Evolutionary conservation across 2,888 invertebrate genomes (phyloP).

Genomic region (Sthenelais limicola): DNA sequence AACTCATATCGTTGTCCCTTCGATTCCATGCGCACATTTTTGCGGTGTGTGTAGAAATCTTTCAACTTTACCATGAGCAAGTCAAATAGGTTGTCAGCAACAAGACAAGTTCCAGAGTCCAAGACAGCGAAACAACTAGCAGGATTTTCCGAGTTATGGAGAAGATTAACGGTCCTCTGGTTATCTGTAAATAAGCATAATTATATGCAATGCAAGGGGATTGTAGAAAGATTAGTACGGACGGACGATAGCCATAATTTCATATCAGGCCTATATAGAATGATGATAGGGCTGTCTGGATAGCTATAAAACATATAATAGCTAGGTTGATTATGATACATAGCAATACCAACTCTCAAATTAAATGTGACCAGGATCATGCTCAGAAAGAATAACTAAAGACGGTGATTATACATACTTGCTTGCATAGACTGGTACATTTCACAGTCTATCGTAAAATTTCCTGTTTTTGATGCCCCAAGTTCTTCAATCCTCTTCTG

Average conservation of each 20-base stretch:
- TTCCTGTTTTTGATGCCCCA: constrained; percentile 90
- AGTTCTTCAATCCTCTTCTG: constrained; percentile 88
- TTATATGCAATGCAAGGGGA: too few relatives aligned
- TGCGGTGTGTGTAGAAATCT: constrained; percentile 87
- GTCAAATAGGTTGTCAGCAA: constrained; percentile 93
- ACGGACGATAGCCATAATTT: too few relatives aligned
- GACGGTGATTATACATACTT: too few relatives aligned
- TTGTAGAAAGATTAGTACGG: too few relatives aligned
- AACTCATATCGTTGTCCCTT: constrained; percentile 78
- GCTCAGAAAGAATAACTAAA: too few relatives aligned
- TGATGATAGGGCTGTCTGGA: too few relatives aligned
- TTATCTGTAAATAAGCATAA: constrained; percentile 76
- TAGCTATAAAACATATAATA: too few relatives aligned
- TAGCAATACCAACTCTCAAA: too few relatives aligned
- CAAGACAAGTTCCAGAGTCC: constrained; percentile 87
- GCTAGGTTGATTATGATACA: too few relatives aligned
- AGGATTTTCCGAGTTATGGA: constrained; percentile 96
- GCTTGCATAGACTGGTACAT: constrained; percentile 79
- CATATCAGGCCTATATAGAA: too few relatives aligned
- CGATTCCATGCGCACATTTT: constrained; percentile 81
- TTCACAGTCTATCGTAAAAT: constrained; percentile 95
- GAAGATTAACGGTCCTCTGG: constrained; percentile 88
- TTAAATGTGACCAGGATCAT: too few relatives aligned
- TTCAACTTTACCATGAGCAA: constrained; percentile 91
- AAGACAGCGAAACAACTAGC: constrained; percentile 93